phyloP scores from a whole-genome alignment of 2,113 vertebrate species.

The Mormyrus lacerda region DNA sequence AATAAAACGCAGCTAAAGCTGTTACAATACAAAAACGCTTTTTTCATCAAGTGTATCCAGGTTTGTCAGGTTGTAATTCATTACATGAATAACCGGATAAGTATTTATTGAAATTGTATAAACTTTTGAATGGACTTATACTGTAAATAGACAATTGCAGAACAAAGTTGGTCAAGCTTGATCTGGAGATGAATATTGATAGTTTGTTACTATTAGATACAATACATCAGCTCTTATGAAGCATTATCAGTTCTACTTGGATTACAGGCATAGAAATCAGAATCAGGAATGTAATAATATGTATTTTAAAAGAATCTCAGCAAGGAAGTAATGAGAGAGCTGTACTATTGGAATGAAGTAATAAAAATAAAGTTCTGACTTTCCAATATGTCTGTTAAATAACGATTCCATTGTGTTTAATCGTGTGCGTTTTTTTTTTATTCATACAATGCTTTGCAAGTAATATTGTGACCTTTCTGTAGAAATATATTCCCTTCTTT shows the following conservation, averaged over 20 bases:
- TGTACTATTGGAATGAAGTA: neutral
- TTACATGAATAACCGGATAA: neutral
- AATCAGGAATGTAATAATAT: neutral
- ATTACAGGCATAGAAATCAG: neutral
- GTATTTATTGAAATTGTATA: neutral
- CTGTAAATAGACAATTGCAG: neutral
- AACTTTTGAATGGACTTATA: neutral
- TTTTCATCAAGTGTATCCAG: neutral
- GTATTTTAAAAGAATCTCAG: neutral
- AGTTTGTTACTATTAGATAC: neutral
- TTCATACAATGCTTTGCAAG: neutral
- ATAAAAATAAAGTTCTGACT: neutral
- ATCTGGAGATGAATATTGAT: neutral
- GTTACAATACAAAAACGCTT: neutral
- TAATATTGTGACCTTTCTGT: neutral
- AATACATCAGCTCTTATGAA: neutral
- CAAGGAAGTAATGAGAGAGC: neutral
- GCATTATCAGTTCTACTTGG: neutral
- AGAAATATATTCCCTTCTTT: neutral
- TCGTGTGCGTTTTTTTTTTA: neutral
- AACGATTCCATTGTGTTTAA: neutral
- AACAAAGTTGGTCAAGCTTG: neutral
- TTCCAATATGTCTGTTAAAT: neutral
- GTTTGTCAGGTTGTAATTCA: neutral
- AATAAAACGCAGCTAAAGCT: neutral